Conservation (phyloP, 2,888 invertebrate genomes). For the Argyresthia goedartella region DNA sequence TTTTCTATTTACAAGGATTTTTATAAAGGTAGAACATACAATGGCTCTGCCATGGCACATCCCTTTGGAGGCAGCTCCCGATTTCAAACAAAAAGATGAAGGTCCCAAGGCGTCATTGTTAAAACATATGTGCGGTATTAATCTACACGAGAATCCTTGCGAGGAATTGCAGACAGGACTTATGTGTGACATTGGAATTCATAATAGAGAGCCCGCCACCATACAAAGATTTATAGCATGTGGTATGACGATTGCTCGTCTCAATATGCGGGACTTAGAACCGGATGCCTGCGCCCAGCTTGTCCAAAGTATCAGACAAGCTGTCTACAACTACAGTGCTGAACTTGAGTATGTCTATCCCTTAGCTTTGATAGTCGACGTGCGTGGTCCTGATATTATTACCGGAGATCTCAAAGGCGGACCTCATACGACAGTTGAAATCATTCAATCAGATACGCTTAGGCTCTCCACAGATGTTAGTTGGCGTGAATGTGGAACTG, state of each 20-base stretch:
- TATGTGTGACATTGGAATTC: conserved; percentile 56
- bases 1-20: neutral
- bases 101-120: conserved; percentile 30
- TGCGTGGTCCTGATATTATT: conserved; percentile 48
- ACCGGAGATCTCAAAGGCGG: conserved; percentile 56
- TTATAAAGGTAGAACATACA: neutral
- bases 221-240: conserved; percentile 56
- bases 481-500: conserved; percentile 66
- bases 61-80: conserved; percentile 39
- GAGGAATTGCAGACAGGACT: conserved; percentile 56
- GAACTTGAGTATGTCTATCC: conserved; percentile 62
- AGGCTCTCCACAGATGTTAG: conserved; percentile 61
- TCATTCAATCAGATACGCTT: conserved; percentile 41
- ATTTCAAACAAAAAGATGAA: conserved; percentile 20
- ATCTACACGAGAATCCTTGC: conserved; percentile 43
- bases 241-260: conserved; percentile 58
- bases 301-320: conserved; percentile 55
- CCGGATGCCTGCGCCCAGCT: conserved; percentile 52
- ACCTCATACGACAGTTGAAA: conserved; percentile 38
- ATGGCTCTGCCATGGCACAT: conserved; percentile 62
- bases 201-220: conserved; percentile 41
- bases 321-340: conserved; percentile 58
- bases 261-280: conserved; percentile 52
- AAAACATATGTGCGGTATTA: conserved; percentile 45
- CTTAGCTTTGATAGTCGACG: conserved; percentile 51